Base-by-base conservation (phyloP, 1,140 invertebrate genomes). In the Lordiphosa mommai region DNA sequence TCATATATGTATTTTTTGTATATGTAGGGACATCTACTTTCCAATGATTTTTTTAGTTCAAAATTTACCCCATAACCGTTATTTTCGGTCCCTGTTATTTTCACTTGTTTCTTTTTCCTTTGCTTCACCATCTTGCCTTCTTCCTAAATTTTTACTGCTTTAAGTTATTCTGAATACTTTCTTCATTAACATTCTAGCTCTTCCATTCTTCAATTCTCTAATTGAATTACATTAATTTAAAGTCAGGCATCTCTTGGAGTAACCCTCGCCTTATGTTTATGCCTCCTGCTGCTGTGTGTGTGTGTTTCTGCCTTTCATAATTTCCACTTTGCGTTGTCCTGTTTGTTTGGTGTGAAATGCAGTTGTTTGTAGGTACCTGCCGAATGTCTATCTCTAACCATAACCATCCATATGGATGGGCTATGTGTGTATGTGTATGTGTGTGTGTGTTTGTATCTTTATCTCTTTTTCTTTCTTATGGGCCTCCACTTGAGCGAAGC, bases 301-400 rank as follows among this genome's bases (percentile, higher is more conserved):
- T 36, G n/a, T 47, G 20, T 58, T 33, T 67, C 9, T 71, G 36
- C 49, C 33, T 34, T 20, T 61, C 30, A 59, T 65, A 66, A 46
- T 70, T 65, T 34, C 41, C 70, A 56, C 56, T 51, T 52, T 30
- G 70, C 52, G 76, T 70, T 61, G 52, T 80, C 65, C 76, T 74
- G 57, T 82, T 82, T 82, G 76, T 73, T 71, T 82, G 76, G 76
- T 71, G 71, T 74, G 76, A 80, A 82, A 52, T 56, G 40, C 38
- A 36, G 46, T 48, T 51, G 43, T 27, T 36, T 36, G 50, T 67
- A 80, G 55, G 66, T 56, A 61, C 53, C 43, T 36, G 37, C 38
- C 20, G 17, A 8, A 27, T 36, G 37, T 40, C 14, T 12, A 14
- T 33, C 27, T 27, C 10, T 30, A 46, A 40, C 36, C 41, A 37